Evolutionary conservation across 35 echinoderm and acorn worm species (phyloP).

Genomic region (Ptychodera flava): DNA sequence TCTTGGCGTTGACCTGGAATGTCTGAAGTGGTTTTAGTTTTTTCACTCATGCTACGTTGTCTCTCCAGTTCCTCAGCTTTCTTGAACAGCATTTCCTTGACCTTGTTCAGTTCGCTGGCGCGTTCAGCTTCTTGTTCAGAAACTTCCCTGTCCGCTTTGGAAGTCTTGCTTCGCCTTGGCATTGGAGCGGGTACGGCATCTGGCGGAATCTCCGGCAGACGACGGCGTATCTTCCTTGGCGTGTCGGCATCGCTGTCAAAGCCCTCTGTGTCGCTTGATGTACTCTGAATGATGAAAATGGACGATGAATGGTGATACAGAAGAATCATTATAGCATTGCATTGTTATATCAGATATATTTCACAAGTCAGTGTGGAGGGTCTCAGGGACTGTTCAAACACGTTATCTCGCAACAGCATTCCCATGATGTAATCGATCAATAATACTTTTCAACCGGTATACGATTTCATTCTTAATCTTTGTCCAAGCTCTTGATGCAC

Average conservation of each 20-base stretch:
- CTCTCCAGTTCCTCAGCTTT: slow-evolving; percentile 85
- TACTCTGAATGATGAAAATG: slow-evolving; percentile 37
- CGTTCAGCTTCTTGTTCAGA: slow-evolving; percentile 40
- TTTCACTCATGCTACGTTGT: slow-evolving; percentile 14
- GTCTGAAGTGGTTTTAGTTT: not conserved
- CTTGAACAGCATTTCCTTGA: slow-evolving; percentile 60
- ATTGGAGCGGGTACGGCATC: slow-evolving; percentile 33
- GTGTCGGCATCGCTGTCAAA: slow-evolving; percentile 65
- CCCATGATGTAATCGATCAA: no score
- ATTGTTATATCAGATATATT: no score
- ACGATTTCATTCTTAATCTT: no score
- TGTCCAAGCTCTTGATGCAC: no score
- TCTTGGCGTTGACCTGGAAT: not conserved
- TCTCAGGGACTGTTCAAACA: no score
- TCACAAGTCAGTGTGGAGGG: no score
- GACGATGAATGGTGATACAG: no score
- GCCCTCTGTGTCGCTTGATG: slow-evolving; percentile 85
- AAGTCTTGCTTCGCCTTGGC: not conserved
- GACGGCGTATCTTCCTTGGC: slow-evolving; percentile 53
- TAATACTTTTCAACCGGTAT: no score
- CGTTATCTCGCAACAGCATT: no score
- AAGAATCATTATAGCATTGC: no score
- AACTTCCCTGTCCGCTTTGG: slow-evolving; percentile 9
- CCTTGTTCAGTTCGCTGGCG: slow-evolving; percentile 67
- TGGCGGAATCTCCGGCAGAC: slow-evolving; percentile 63